A percentile compares a stretch with the other conserved stretches of the same genome.
phyloP scores from a whole-genome alignment of 2,113 vertebrate species.

The Nycticryphes semicollaris region DNA sequence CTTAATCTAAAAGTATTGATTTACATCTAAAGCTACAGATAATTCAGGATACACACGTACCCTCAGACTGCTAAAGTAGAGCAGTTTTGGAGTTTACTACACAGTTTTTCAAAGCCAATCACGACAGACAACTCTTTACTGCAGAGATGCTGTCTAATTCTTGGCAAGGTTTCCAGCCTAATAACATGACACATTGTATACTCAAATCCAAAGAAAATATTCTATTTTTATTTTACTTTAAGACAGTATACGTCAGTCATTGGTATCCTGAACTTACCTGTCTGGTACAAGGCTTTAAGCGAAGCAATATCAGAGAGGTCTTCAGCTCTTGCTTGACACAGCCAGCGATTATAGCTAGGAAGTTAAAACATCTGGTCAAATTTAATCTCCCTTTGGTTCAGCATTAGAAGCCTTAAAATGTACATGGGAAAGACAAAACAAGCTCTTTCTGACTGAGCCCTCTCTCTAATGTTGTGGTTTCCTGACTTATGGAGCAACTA shows the following conservation, averaged over 20 bases:
- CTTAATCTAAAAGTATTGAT: not conserved
- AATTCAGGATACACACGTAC: not conserved
- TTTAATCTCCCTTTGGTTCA: not conserved
- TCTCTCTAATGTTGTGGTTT: not conserved
- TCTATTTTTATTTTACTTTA: not conserved
- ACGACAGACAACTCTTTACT: not conserved
- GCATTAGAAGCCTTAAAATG: not conserved
- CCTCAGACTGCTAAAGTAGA: not conserved
- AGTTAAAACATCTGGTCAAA: conserved; percentile 40
- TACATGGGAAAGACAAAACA: not conserved
- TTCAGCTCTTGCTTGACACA: conserved; percentile 93
- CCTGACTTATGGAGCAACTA: not conserved
- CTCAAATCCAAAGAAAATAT: not conserved
- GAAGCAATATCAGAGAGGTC: conserved; percentile 97
- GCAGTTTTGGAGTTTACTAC: not conserved
- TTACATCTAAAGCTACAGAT: not conserved
- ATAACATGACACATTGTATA: not conserved
- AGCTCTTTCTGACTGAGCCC: not conserved
- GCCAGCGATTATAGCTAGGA: conserved; percentile 93
- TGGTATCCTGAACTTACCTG: conserved; percentile 76
- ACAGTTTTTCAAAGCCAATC: not conserved
- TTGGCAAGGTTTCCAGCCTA: not conserved
- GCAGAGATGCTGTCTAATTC: not conserved
- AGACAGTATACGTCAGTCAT: not conserved
- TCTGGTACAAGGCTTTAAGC: conserved; percentile 96